A percentile compares a stretch with the other conserved stretches of the same genome.
Evolutionary conservation across 2,113 vertebrate genomes (phyloP).

Genomic region (Columba livia): DNA sequence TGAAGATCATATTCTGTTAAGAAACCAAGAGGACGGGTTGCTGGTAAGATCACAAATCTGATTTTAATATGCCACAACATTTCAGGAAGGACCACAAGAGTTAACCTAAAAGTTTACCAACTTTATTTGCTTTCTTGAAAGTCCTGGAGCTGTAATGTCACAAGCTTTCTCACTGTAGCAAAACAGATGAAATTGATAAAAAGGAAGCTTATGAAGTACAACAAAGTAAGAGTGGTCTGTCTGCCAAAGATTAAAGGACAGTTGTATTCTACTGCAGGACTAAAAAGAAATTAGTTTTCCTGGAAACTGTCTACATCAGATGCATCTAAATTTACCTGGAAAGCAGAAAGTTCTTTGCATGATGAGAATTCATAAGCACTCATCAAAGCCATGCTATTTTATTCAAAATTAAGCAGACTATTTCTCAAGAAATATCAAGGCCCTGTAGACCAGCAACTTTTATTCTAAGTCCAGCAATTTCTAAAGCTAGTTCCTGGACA

Average conservation of each 20-base stretch:
- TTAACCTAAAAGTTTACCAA: background rate
- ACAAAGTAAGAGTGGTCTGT: background rate
- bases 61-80: background rate
- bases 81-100: background rate
- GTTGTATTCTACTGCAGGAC: background rate
- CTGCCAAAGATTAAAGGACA: background rate
- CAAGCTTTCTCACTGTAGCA: background rate
- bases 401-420: background rate
- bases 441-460: background rate
- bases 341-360: background rate
- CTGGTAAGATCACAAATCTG: background rate
- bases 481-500: background rate
- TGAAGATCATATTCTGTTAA: background rate
- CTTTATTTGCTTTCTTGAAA: background rate
- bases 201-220: background rate
- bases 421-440: background rate
- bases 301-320: background rate
- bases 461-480: background rate
- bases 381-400: background rate
- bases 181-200: background rate
- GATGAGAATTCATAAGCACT: background rate
- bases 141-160: background rate
- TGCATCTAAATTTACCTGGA: background rate
- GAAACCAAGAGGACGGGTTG: background rate
- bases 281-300: background rate